Base-by-base conservation (phyloP, 2,113 vertebrate species). In the Gracilinanus agilis region DNA sequence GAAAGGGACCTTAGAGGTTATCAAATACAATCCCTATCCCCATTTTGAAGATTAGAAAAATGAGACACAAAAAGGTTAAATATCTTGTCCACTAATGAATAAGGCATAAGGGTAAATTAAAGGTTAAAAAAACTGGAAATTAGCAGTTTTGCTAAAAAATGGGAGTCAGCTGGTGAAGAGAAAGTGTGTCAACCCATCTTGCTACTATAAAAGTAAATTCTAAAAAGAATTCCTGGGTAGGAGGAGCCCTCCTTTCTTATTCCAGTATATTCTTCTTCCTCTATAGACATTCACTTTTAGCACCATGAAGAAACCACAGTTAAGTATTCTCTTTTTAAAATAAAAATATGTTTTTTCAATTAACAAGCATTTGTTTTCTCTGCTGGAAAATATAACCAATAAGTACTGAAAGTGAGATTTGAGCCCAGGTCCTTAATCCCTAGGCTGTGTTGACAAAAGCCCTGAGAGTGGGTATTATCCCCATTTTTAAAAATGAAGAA, bases 381-480 rank as follows among this genome's bases (percentile, higher is more conserved):
- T 58, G 56, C 25, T 9, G 9, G 56, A 27, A 58, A 58, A 25
- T 27, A 58, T 58, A 58, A 8, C 9, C 25, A 58, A 1, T 58
- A 55, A 16, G 23, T 58, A 9, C 27, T 58, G 25, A 55, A 55
- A 55, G 55, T 55, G 19, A 55, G 19, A 58, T 58, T 58, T 8
- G 56, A 58, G 8, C 25, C 56, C 56, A 58, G 55, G 56, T 58
- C 56, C 27, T 58, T 58, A 58, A 10, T 58, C 25, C 25, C 9
- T 27, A 58, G 9, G 24, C 24, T 58, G 25, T 58, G 56, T 27
- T 58, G 25, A 58, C 9, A 58, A 58, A 2, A 58, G 44, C 16
- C 53, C 90, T 90, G 92, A 94, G 83, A 90, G 95, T 91, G 27
- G 56, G 53, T 44, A 93, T 58, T 58, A 58, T 58, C 56, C 56